A percentile compares a stretch with the other conserved stretches of the same genome.
Evolutionary conservation across 2,888 invertebrate species (phyloP).

Genomic region (Drosophila siamana): DNA sequence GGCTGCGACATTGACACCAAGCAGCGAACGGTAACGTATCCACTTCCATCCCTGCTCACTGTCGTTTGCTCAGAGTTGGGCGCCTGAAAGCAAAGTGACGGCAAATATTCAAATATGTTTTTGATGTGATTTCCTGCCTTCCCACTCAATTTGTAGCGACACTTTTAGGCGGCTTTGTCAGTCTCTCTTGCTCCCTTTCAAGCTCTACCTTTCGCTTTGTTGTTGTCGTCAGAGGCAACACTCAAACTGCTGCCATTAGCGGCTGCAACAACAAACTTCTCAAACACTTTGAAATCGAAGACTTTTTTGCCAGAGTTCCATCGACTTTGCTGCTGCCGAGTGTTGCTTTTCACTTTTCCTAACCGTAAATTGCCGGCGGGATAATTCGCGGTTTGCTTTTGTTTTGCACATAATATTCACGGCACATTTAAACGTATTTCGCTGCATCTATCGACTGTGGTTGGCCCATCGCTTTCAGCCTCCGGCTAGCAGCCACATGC

Average conservation of each 20-base stretch:
- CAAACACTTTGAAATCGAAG: slow-evolving; percentile 79
- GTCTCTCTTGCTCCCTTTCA: not conserved
- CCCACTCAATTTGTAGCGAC: slow-evolving; percentile 68
- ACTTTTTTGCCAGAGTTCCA: slow-evolving; percentile 57
- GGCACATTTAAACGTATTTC: slow-evolving; percentile 42
- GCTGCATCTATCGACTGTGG: slow-evolving; percentile 44
- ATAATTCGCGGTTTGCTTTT: slow-evolving; percentile 68
- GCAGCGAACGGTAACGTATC: slow-evolving; percentile 25
- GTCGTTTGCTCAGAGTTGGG: not conserved
- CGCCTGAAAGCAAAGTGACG: slow-evolving; percentile 75
- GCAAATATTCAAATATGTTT: slow-evolving; percentile 82
- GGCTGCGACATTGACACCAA: slow-evolving; percentile 72
- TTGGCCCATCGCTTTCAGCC: slow-evolving; percentile 21
- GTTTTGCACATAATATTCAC: slow-evolving; percentile 16
- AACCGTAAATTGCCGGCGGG: slow-evolving; percentile 76
- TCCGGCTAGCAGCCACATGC: not conserved
- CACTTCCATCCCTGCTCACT: slow-evolving; percentile 9
- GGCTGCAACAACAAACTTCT: slow-evolving; percentile 49
- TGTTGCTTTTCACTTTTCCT: slow-evolving; percentile 65
- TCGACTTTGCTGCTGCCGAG: slow-evolving; percentile 25
- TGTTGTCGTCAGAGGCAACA: slow-evolving; percentile 73
- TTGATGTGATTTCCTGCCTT: slow-evolving; percentile 77
- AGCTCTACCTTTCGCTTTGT: slow-evolving; percentile 6
- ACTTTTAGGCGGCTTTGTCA: slow-evolving; percentile 59
- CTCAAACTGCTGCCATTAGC: slow-evolving; percentile 63